Base-by-base conservation (phyloP, 2,113 vertebrate genomes). In the Ailurus styani region DNA sequence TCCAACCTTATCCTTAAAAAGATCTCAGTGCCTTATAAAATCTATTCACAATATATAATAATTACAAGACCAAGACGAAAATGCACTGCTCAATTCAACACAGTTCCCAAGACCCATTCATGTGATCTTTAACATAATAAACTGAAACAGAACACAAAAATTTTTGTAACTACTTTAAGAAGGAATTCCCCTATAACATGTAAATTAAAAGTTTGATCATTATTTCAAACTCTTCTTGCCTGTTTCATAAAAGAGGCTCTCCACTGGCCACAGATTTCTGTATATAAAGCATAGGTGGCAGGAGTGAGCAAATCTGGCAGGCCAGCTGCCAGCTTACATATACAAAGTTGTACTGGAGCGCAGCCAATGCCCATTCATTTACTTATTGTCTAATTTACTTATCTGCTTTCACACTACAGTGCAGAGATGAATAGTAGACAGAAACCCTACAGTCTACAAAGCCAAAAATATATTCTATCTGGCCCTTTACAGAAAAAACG, bases 181-280 rank as follows among this genome's bases (percentile, higher is more conserved):
- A 90, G 91, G 6, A 95, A 94, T 91, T 88, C 82, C 62, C 93
- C 91, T 84, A 62, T 60, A 87, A 79, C 55, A 87, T 45, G 6
- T 87, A 94, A 82, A 42, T 52, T 92, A 84, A 20, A 91, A 95
- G 54, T 31, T 2, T 83, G 23, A 50, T 81, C 37, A 62, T 50
- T 70, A 86, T 54, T 47, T 91, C n/a, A 85, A 93, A 86, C n/a
- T 62, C 90, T 37, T 75, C 9, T 83, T 87, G 12, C 25, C 57
- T 94, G 20, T 83, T 54, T 75, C 75, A 17, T 31, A 62, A 79
- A 70, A 79, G 31, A 92, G 42, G 77, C 52, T 42, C 54, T 55
- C 3, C 12, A 92, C 25, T 42, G 31, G 20, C 20, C 47, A 73
- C 45, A 73, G 11, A 57, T 29, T 21, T 92, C 52, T 87, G 18